These are phyloP conservation scores for Colius striatus DNA, from an alignment of 2,113 vertebrate species.

Conservation along the genomic window DNA sequence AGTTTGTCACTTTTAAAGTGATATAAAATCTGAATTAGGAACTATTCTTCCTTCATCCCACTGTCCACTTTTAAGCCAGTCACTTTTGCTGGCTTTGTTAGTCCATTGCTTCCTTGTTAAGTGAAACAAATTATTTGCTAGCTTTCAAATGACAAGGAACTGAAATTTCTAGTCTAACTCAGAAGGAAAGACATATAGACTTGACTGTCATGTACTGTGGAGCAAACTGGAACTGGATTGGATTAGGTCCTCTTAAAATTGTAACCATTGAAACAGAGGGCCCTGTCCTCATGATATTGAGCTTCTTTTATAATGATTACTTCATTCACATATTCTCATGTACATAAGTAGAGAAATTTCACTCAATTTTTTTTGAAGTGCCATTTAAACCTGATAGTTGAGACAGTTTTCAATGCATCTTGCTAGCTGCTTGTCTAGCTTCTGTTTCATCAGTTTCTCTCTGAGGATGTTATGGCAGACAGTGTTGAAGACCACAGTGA, in stretches of 20 bases:
- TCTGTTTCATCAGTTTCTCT: neutral
- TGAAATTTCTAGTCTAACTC: neutral
- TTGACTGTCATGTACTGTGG: neutral
- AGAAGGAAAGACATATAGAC: neutral
- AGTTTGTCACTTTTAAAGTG: neutral
- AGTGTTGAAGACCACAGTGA: neutral
- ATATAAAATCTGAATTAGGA: neutral
- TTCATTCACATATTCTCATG: neutral
- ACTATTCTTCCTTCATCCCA: neutral
- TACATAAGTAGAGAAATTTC: neutral
- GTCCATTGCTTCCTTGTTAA: neutral
- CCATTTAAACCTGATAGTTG: neutral
- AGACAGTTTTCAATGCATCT: neutral
- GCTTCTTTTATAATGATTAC: neutral
- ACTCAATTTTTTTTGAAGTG: neutral
- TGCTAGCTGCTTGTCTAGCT: accelerated
- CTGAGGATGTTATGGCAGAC: neutral
- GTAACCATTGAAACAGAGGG: neutral
- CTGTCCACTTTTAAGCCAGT: neutral
- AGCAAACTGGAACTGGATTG: neutral
- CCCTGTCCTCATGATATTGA: neutral
- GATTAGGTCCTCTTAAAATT: neutral
- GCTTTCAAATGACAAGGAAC: neutral
- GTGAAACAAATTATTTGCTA: neutral
- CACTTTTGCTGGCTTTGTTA: neutral